These are phyloP conservation scores for Albula glossodonta DNA, from an alignment of 2,113 vertebrate genomes.

Conservation along the genomic window DNA sequence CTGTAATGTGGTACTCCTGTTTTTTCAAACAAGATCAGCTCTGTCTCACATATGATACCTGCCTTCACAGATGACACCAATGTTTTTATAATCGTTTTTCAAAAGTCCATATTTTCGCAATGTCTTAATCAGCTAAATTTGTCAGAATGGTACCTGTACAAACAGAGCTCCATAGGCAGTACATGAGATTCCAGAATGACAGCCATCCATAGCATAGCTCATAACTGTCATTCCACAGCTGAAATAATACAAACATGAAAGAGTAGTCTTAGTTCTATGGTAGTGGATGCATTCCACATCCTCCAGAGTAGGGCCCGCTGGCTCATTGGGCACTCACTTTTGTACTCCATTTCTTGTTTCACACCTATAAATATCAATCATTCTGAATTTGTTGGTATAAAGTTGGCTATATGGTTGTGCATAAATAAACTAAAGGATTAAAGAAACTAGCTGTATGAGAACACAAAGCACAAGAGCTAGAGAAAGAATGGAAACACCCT, in stretches of 20 bases:
- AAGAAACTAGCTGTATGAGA: too few species aligned
- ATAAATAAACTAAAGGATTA: too few species aligned
- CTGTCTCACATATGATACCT: background rate
- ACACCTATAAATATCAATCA: too few species aligned
- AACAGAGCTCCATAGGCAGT: constrained; percentile 16
- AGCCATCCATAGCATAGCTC: constrained; percentile 58
- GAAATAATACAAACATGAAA: constrained; percentile 70
- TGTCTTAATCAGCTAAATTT: too few species aligned
- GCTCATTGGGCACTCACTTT: too few species aligned
- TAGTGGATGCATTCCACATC: constrained; percentile 69
- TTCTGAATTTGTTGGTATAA: too few species aligned
- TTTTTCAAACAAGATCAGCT: constrained; percentile 22
- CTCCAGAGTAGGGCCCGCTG: background rate
- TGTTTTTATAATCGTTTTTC: background rate
- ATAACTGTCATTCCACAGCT: constrained; percentile 62
- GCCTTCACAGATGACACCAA: background rate
- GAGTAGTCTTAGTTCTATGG: constrained; percentile 44
- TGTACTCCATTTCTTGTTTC: too few species aligned
- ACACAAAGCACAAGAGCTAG: too few species aligned
- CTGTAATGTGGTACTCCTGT: constrained; percentile 40
- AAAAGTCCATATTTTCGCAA: background rate
- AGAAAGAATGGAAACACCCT: too few species aligned
- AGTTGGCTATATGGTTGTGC: too few species aligned
- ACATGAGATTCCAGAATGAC: constrained; percentile 38
- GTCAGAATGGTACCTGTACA: background rate